Base-by-base conservation (phyloP, 2,888 invertebrate genomes). In the Eupithecia tripunctaria region DNA sequence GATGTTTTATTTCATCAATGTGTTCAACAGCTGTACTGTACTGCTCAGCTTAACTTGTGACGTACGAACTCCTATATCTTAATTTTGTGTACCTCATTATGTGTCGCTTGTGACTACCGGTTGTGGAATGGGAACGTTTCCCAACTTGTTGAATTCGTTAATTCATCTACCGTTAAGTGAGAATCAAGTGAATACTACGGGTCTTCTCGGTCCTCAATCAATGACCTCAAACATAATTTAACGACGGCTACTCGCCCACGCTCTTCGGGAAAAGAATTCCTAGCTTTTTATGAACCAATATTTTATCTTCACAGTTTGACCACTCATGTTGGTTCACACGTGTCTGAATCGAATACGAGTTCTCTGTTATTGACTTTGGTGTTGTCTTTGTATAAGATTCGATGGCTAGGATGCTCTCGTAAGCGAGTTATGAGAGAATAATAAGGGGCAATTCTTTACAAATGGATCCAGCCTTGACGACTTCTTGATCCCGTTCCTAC, bases 381-480 rank as follows among this genome's bases (percentile, higher is more conserved):
- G 67, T 71, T 72, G 75, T 79, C 72, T 76, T 74, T 77, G 76
- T 63, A 71, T 69, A 66, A 71, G 75, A 81, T 77, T 81, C 80
- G 68, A 66, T 68, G 67, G 71, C 56, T 75, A 73, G 79, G 79
- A 82, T 77, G 79, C 78, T 70, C 63, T 78, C 78, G 71, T 74
- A 76, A 79, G 79, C 80, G 80, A 82, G 80, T 82, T 75, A 68
- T 68, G 67, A 81, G 73, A 73, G 78, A 73, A 77, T 79, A 79
- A 84, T 83, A 85, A 86, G 82, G 84, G 86, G 87, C 90, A 89
- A 90, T 88, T 89, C 85, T 87, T 90, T 87, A 88, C 84, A 91
- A 93, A 94, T 93, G 87, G 90, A 92, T 93, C 88, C 86, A 91
- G 85, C 94, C 94, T 94, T 94, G 93, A 83, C 88, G 86, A 89